Percentiles rank a stretch among this genome's conserved stretches.
phyloP scores from a whole-genome alignment of 2,797 vertebrate genomes.

The Tragelaphus eurycerus region DNA sequence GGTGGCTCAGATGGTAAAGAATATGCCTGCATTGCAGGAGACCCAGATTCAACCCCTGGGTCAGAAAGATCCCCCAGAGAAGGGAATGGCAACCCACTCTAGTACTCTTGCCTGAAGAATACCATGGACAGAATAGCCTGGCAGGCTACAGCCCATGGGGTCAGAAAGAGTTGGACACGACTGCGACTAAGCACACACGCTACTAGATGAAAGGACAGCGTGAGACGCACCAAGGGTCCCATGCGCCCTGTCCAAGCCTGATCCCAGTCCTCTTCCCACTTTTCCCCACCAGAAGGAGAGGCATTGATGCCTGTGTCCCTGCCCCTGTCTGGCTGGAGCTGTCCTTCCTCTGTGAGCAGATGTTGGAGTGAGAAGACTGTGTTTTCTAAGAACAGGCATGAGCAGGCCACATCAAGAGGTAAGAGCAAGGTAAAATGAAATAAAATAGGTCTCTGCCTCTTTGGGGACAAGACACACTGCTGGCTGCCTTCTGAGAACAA shows the following conservation, averaged over 20 bases:
- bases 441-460: neutral
- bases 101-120: neutral
- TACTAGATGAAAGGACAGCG: neutral
- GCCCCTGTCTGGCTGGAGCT: neutral
- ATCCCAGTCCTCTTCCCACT: neutral
- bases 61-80: neutral
- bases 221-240: neutral
- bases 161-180: neutral
- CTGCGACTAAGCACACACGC: rapidly evolving
- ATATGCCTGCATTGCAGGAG: neutral
- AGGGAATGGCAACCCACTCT: neutral
- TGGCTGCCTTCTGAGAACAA: neutral
- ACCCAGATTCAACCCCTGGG: neutral
- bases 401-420: neutral
- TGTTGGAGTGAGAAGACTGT: neutral
- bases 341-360: neutral
- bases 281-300: neutral
- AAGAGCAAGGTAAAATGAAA: neutral
- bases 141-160: neutral
- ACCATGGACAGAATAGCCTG: neutral
- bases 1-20: neutral
- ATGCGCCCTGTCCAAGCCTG: neutral
- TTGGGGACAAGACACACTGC: neutral
- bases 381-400: neutral
- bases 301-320: neutral